Conservation (phyloP, 2,888 invertebrate genomes). For the Nymphalis c-album region DNA sequence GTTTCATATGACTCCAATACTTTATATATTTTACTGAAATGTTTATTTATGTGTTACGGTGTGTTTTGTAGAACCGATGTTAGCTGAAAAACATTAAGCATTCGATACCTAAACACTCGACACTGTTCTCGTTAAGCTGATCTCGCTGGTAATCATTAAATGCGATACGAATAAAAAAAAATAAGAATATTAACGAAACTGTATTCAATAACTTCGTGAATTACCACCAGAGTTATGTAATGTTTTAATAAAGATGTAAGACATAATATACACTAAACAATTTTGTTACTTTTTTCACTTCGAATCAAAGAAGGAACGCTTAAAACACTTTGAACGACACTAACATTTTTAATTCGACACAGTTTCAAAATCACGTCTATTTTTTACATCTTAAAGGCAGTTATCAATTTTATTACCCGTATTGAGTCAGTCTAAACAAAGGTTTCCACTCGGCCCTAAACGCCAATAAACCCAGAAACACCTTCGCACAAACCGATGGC, state of each 20-base stretch:
- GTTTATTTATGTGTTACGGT: not conserved
- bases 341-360: constrained; percentile 26
- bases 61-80: constrained; percentile 1
- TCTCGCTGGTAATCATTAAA: not conserved
- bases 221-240: too few relatives aligned
- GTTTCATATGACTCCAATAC: too few relatives aligned
- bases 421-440: constrained; percentile 64
- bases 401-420: constrained; percentile 62
- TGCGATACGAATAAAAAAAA: not conserved
- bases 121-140: constrained; percentile 1
- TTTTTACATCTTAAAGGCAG: constrained; percentile 40
- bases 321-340: constrained; percentile 27
- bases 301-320: constrained; percentile 13
- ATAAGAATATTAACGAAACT: too few relatives aligned
- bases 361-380: constrained; percentile 32
- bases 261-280: not conserved
- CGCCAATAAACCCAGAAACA: constrained; percentile 76
- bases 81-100: constrained; percentile 27
- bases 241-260: too few relatives aligned
- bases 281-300: not conserved
- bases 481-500: constrained; percentile 74
- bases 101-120: not conserved
- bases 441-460: constrained; percentile 71
- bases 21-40: not conserved
- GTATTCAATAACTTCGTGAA: too few relatives aligned